These are phyloP conservation scores for Pterocles orientalis DNA, from an alignment of 2,113 vertebrate species.

Conservation along the genomic window DNA sequence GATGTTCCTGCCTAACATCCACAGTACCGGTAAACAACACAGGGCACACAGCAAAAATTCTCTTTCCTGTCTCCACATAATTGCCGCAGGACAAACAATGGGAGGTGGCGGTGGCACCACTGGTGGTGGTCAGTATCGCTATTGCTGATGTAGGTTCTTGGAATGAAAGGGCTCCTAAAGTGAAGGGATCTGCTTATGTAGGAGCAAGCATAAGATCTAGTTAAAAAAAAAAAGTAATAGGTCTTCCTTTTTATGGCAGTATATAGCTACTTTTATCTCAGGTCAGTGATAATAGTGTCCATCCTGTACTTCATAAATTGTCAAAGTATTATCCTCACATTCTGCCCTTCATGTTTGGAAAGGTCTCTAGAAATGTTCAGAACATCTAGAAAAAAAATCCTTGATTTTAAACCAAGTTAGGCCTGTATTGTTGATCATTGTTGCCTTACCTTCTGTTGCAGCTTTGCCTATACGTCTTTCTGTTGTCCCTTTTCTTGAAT, in stretches of 20 bases:
- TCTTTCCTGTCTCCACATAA: neutral
- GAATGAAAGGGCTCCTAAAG: neutral
- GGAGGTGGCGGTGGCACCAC: fast-evolving
- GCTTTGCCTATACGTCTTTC: neutral
- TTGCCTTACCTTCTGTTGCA: neutral
- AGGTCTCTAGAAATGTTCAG: neutral
- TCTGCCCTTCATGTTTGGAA: neutral
- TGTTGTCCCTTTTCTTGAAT: neutral
- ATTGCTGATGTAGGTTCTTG: neutral
- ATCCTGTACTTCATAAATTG: neutral
- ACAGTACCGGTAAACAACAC: neutral
- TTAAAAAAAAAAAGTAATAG: neutral
- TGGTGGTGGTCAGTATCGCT: neutral
- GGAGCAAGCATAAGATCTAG: neutral
- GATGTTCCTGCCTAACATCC: neutral
- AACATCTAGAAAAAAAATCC: neutral
- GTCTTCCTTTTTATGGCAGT: neutral
- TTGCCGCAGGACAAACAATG: neutral
- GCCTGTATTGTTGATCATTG: neutral
- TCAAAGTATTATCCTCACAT: neutral
- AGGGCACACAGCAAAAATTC: neutral
- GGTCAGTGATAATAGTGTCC: neutral
- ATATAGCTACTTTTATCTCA: neutral
- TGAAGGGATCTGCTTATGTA: neutral
- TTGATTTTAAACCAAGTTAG: neutral